Evolutionary conservation across 92 coral and sea anemone genomes (phyloP).

Genomic region (Paragorgia papillata): DNA sequence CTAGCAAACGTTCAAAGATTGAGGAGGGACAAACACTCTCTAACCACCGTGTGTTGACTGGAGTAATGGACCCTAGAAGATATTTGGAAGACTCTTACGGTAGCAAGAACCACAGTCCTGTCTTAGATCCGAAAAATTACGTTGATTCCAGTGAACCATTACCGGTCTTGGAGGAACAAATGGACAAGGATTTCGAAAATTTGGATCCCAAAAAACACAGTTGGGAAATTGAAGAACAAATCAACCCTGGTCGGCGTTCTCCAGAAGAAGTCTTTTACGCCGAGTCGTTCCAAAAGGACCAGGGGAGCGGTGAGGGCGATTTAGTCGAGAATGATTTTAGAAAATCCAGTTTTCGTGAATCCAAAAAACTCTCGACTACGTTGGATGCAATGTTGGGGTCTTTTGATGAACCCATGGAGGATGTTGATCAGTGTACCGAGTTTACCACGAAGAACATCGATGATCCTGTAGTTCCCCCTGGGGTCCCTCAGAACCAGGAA

Average conservation of each 20-base stretch:
- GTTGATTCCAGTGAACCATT: background rate
- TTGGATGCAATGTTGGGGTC: conserved; percentile 1
- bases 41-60: background rate
- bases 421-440: background rate
- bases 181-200: background rate
- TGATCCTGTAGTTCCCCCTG: background rate
- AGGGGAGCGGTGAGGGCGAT: background rate
- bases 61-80: conserved; percentile 10
- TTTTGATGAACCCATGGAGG: conserved; percentile 27
- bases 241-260: background rate
- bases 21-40: background rate
- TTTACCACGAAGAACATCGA: conserved; percentile 6
- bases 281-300: background rate
- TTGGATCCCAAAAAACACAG: background rate
- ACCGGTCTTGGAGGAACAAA: background rate
- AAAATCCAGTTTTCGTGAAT: background rate
- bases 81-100: conserved; percentile 31
- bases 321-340: background rate
- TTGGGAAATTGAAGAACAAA: conserved; percentile 29
- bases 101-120: background rate
- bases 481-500: background rate
- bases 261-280: conserved; percentile 17
- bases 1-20: background rate
- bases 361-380: background rate
- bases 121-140: background rate